These are phyloP conservation scores for Mesitornis unicolor DNA, from an alignment of 2,113 vertebrate genomes.

Conservation along the genomic window DNA sequence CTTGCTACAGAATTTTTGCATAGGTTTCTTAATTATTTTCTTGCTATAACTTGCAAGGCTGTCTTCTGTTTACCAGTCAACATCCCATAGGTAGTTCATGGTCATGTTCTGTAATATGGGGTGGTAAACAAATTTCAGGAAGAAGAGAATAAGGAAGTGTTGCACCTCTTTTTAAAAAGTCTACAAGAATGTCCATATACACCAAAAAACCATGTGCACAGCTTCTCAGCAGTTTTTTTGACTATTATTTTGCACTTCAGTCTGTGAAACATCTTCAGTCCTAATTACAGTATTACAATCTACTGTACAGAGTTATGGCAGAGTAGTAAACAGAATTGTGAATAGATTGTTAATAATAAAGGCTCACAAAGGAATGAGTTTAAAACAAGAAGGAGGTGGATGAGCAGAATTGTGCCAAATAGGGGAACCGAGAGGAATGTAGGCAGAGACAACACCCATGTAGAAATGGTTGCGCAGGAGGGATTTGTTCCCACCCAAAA, in stretches of 20 bases:
- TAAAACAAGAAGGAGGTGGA: background rate
- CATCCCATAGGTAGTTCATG: accelerated
- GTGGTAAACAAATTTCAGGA: background rate
- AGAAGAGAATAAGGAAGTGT: background rate
- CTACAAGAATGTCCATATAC: background rate
- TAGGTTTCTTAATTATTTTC: background rate
- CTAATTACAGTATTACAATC: background rate
- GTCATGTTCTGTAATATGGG: background rate
- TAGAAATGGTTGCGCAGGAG: background rate
- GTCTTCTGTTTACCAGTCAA: background rate
- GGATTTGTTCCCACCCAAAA: background rate
- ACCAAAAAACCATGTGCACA: background rate
- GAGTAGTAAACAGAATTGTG: background rate
- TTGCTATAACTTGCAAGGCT: background rate
- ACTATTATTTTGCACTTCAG: background rate
- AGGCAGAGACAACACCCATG: background rate
- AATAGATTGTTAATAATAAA: background rate
- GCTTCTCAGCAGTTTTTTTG: background rate
- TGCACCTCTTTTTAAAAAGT: background rate
- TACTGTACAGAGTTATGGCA: background rate
- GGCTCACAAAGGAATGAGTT: background rate
- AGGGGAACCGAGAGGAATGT: background rate
- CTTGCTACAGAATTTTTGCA: background rate
- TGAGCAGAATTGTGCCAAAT: background rate
- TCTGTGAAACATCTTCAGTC: background rate